Conservation (phyloP, 37 sponge, comb jelly and placozoan genomes). For the Dysidea cf. avara region DNA sequence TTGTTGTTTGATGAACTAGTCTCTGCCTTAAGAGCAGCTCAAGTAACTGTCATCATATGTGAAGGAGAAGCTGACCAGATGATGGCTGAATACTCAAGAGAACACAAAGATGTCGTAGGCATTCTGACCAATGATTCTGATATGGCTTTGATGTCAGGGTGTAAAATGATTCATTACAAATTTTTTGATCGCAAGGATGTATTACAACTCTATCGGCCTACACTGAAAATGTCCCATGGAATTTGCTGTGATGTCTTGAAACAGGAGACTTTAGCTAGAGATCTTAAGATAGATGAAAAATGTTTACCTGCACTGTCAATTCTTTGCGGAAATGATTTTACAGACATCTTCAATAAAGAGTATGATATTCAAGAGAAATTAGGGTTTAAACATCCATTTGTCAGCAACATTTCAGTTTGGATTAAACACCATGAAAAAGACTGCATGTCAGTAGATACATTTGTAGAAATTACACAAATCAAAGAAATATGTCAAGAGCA, state of each 20-base stretch:
- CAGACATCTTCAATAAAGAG: constrained; percentile 11
- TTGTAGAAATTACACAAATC: too few species aligned
- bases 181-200: constrained; percentile 29
- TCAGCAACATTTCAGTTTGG: too few species aligned
- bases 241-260: constrained; percentile 7
- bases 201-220: constrained; percentile 1
- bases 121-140: constrained; percentile 50
- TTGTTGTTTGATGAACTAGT: not conserved
- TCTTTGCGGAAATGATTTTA: constrained; percentile 58
- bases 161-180: constrained; percentile 9
- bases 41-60: constrained; percentile 31
- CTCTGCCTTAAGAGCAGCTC: not conserved
- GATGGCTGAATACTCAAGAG: constrained; percentile 10
- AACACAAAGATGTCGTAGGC: constrained; percentile 38
- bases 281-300: constrained; percentile 3
- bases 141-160: constrained; percentile 33
- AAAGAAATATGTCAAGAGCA: not conserved
- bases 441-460: too few species aligned
- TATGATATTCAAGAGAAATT: not conserved
- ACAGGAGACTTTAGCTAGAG: constrained; percentile 7
- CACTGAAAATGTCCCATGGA: constrained; percentile 4
- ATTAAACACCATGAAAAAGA: too few species aligned
- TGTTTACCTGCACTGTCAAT: constrained; percentile 51
- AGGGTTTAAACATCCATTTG: too few species aligned
- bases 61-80: constrained; percentile 11